A percentile compares a stretch with the other conserved stretches of the same genome.
Conservation (phyloP, 2,113 vertebrate species). For the Ammodytes dubius region DNA sequence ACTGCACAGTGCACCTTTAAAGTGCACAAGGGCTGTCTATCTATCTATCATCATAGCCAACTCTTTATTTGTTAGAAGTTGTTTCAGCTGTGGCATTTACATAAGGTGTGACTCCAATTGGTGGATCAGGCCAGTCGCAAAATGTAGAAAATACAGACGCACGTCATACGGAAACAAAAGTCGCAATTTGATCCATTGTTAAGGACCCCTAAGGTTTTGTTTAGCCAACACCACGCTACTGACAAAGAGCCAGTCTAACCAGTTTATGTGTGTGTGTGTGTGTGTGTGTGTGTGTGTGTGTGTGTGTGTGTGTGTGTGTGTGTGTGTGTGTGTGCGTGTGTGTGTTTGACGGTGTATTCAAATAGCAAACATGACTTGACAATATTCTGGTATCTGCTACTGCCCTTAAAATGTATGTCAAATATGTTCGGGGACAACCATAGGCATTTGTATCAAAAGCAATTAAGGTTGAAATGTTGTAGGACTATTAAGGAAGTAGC, state of each 20-base stretch:
- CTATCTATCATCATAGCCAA: not conserved
- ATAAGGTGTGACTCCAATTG: conserved; percentile 30
- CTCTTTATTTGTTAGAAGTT: not conserved
- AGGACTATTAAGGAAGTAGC: not conserved
- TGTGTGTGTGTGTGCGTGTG: no score
- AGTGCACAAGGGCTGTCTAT: not conserved
- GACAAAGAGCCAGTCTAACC: conserved; percentile 70
- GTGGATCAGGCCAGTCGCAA: not conserved
- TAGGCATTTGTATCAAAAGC: not conserved
- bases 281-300: no score
- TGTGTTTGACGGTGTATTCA: conserved; percentile 13
- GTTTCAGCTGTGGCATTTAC: conserved; percentile 28
- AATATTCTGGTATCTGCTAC: not conserved
- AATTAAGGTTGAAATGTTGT: not conserved
- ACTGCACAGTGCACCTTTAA: not conserved
- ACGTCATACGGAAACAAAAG: no score
- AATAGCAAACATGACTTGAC: conserved; percentile 19
- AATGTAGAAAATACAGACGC: not conserved
- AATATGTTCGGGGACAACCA: not conserved
- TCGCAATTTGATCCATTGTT: not conserved
- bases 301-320: no score
- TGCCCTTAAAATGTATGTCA: not conserved
- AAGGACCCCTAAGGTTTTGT: conserved; percentile 24
- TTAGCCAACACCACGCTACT: conserved; percentile 13
- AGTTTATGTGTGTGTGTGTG: conserved; percentile 1